A percentile compares a stretch with the other conserved stretches of the same genome.
Conservation (phyloP, 2,113 vertebrate species). For the Odocoileus virginianus region DNA sequence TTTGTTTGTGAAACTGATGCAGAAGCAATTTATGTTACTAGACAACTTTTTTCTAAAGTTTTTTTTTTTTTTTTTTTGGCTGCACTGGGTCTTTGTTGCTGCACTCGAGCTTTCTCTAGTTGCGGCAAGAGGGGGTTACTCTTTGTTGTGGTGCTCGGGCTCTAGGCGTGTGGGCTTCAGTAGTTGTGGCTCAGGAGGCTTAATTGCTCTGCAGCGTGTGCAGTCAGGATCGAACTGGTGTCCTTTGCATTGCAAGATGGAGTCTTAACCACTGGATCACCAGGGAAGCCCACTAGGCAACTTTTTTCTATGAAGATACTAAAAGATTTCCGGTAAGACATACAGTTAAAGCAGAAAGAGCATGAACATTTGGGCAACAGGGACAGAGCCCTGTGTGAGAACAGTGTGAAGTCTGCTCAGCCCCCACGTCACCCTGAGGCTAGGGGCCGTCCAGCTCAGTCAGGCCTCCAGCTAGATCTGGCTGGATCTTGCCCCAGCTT, state of each 20-base stretch:
- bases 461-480: background rate
- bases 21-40: constrained; percentile 94
- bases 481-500: background rate
- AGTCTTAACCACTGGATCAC: background rate
- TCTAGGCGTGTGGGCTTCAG: background rate
- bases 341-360: background rate
- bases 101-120: background rate
- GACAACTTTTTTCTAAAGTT: constrained; percentile 80
- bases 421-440: background rate
- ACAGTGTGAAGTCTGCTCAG: background rate
- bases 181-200: background rate
- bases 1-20: constrained; percentile 95
- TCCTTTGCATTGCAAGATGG: background rate
- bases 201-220: background rate
- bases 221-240: background rate
- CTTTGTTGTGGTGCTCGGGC: background rate
- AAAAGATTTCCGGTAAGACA: background rate
- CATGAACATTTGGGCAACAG: background rate
- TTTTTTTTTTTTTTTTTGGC: background rate
- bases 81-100: background rate
- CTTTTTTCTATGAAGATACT: constrained; percentile 55
- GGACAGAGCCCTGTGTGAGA: fast-evolving
- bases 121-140: background rate
- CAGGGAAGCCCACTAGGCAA: background rate
- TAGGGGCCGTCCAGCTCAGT: background rate